phyloP scores from a whole-genome alignment of 92 coral and sea anemone species.

The Parazoanthus darwini region DNA sequence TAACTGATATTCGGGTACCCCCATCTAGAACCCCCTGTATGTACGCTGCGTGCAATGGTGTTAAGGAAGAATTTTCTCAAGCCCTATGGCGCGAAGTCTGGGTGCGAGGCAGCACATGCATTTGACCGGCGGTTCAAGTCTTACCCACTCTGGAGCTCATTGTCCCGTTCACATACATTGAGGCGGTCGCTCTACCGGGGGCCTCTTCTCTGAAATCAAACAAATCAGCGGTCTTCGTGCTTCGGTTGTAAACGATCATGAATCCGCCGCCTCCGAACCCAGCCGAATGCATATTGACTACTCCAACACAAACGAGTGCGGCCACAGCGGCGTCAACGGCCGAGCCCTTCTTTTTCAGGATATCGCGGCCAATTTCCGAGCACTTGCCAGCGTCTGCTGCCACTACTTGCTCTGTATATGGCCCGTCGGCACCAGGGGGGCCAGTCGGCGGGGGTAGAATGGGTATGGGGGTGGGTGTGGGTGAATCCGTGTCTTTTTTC shows the following conservation, averaged over 20 bases:
- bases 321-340: slow-evolving; percentile 96
- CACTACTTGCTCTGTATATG: slow-evolving; percentile 68
- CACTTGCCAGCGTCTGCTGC: slow-evolving; percentile 76
- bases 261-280: slow-evolving; percentile 99
- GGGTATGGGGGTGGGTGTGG: slow-evolving; percentile 37
- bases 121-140: not conserved
- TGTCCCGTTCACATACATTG: slow-evolving; percentile 81
- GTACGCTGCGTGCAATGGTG: too few relatives aligned
- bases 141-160: slow-evolving; percentile 69
- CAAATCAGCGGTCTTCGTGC: slow-evolving; percentile 53
- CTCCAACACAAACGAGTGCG: slow-evolving; percentile 79
- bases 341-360: slow-evolving; percentile 75
- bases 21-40: too few relatives aligned
- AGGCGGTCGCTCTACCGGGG: slow-evolving; percentile 63
- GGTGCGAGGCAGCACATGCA: not conserved
- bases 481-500: slow-evolving; percentile 2
- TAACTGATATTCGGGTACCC: too few relatives aligned
- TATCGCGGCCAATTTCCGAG: slow-evolving; percentile 82
- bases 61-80: too few relatives aligned
- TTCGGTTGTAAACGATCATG: slow-evolving; percentile 75
- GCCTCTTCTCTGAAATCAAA: slow-evolving; percentile 89
- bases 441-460: slow-evolving; percentile 58
- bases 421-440: slow-evolving; percentile 72
- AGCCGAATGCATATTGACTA: slow-evolving; percentile 96
- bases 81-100: too few relatives aligned